phyloP scores from a whole-genome alignment of 1,140 invertebrate species.

The Danaus melanippus region DNA sequence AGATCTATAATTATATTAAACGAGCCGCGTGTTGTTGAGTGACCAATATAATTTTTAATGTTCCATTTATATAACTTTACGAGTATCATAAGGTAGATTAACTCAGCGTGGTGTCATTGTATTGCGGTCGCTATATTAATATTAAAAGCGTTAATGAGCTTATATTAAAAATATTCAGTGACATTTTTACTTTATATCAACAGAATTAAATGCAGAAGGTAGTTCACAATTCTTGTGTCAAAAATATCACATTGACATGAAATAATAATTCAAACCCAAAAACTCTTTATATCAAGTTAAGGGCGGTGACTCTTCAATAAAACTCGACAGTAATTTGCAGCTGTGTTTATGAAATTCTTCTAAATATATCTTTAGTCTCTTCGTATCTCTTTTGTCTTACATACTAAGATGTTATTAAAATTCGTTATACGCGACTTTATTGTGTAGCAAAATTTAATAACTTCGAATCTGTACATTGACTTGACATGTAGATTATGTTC shows the following conservation, averaged over 20 bases:
- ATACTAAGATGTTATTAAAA: constrained; percentile 15
- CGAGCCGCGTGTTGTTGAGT: constrained; percentile 3
- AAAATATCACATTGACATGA: not conserved
- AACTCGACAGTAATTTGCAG: constrained; percentile 23
- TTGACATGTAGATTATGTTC: no score
- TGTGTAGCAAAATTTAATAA: not conserved
- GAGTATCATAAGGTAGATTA: not conserved
- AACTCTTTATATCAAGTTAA: constrained; percentile 24
- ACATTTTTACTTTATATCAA: no score
- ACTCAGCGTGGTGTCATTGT: no score
- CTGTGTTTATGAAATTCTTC: constrained; percentile 27
- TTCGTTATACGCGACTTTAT: constrained; percentile 11
- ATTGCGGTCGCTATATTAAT: no score
- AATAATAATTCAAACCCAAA: constrained; percentile 28
- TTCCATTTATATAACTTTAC: constrained; percentile 1
- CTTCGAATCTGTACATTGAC: no score
- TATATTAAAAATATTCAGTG: not conserved
- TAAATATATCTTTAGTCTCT: constrained; percentile 23
- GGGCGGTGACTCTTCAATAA: constrained; percentile 26
- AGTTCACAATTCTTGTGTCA: no score
- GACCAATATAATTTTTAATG: constrained; percentile 10
- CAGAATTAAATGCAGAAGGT: no score
- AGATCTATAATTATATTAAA: not conserved
- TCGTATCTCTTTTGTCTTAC: constrained; percentile 13
- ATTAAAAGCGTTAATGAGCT: no score